Evolutionary conservation across 2,888 invertebrate genomes (phyloP).

Genomic region (Agrilus mali): DNA sequence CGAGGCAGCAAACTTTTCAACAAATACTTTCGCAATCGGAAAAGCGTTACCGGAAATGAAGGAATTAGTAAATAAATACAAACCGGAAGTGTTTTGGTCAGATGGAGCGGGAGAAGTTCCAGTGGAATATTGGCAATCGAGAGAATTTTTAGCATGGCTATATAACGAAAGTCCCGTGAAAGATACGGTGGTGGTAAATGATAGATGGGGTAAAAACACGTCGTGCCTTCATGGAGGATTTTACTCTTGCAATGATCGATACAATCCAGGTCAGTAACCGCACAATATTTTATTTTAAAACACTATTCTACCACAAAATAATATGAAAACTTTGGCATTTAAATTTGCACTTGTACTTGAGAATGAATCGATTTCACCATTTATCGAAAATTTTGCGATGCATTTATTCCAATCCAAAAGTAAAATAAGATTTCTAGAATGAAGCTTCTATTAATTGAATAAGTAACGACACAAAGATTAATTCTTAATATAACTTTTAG

Average conservation of each 20-base stretch:
- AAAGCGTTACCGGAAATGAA: slow-evolving; percentile 70
- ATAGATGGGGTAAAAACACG: slow-evolving; percentile 78
- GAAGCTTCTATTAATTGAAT: no score
- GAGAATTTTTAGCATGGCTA: slow-evolving; percentile 78
- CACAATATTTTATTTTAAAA: no score
- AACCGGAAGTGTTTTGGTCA: slow-evolving; percentile 77
- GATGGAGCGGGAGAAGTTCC: slow-evolving; percentile 91
- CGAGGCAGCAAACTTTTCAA: slow-evolving; percentile 47
- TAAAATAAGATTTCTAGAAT: no score
- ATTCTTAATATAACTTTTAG: slow-evolving; percentile 24
- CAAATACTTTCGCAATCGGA: slow-evolving; percentile 50
- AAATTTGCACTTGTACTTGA: no score
- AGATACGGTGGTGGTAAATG: slow-evolving; percentile 81
- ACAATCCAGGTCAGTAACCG: slow-evolving; percentile 52
- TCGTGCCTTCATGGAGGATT: slow-evolving; percentile 81
- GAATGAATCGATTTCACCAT: no score
- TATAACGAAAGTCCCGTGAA: slow-evolving; percentile 86
- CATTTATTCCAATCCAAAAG: no score
- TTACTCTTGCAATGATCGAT: slow-evolving; percentile 74
- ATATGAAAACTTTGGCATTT: no score
- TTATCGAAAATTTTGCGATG: no score
- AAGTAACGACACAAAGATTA: no score
- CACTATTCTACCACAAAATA: no score
- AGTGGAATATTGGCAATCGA: slow-evolving; percentile 72
- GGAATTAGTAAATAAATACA: slow-evolving; percentile 56